Percentiles rank a stretch among this genome's conserved stretches.
Evolutionary conservation across 2,888 invertebrate genomes (phyloP).

Genomic region (Ormyrus rosae): DNA sequence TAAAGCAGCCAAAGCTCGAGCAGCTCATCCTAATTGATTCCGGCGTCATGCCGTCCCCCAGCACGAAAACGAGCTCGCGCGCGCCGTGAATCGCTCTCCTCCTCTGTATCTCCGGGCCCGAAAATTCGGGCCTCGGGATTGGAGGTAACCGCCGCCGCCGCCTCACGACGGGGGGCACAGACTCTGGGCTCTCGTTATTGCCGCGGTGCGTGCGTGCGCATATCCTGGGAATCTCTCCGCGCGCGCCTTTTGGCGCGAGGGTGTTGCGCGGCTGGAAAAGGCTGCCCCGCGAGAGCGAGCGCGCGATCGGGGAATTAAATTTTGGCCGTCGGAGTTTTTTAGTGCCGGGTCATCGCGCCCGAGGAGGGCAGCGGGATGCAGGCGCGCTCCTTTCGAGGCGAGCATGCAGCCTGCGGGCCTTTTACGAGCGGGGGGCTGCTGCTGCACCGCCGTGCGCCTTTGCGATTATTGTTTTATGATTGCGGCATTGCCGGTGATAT

Average conservation of each 20-base stretch:
- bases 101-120: neutral
- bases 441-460: too few species aligned
- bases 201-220: neutral
- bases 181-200: too few species aligned
- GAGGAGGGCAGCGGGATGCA: neutral
- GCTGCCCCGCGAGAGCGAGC: neutral
- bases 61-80: neutral
- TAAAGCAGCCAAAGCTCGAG: slow-evolving; percentile 7
- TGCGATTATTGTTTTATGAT: too few species aligned
- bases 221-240: slow-evolving; percentile 31
- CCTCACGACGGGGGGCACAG: slow-evolving; percentile 22
- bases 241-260: neutral
- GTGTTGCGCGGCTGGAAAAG: slow-evolving; percentile 15
- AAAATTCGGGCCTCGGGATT: slow-evolving; percentile 6
- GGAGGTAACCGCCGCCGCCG: neutral
- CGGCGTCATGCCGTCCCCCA: slow-evolving; percentile 61
- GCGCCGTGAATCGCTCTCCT: neutral
- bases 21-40: slow-evolving; percentile 66
- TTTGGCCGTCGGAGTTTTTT: slow-evolving; percentile 11
- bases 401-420: too few species aligned
- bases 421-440: too few species aligned
- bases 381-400: too few species aligned
- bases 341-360: slow-evolving; percentile 39
- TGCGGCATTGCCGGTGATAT: too few species aligned
- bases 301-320: neutral